Conservation (phyloP, 2,888 invertebrate genomes). For the Drosophila paranaensis region DNA sequence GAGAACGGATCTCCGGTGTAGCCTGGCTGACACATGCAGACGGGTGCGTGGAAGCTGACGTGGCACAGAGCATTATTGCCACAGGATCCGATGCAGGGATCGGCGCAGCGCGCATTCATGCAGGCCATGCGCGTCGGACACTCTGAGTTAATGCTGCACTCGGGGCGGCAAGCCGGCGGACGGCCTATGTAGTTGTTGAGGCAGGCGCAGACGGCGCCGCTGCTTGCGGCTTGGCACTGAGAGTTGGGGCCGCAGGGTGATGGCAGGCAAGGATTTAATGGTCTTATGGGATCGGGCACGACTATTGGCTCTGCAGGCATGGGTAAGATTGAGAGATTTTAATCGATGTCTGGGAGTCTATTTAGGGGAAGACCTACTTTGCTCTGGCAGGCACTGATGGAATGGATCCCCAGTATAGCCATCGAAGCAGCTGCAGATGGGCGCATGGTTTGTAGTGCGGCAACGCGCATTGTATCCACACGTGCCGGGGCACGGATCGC, state of each 20-base stretch:
- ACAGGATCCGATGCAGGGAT: slow-evolving; percentile 89
- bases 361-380: slow-evolving; percentile 78
- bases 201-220: slow-evolving; percentile 87
- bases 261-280: slow-evolving; percentile 87
- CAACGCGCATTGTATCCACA: slow-evolving; percentile 91
- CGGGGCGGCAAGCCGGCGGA: slow-evolving; percentile 88
- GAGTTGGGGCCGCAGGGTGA: slow-evolving; percentile 89
- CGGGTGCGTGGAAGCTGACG: slow-evolving; percentile 86
- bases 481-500: slow-evolving; percentile 90
- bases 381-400: slow-evolving; percentile 87
- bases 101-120: slow-evolving; percentile 85
- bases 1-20: slow-evolving; percentile 88
- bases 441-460: slow-evolving; percentile 90
- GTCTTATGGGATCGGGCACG: slow-evolving; percentile 72
- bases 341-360: not conserved
- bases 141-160: slow-evolving; percentile 87
- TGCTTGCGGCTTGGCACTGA: slow-evolving; percentile 86
- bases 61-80: slow-evolving; percentile 89
- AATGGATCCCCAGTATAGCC: slow-evolving; percentile 91
- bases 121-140: slow-evolving; percentile 86
- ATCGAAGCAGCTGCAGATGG: slow-evolving; percentile 89
- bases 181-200: slow-evolving; percentile 87
- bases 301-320: slow-evolving; percentile 70
- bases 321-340: not conserved
- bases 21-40: slow-evolving; percentile 86